Conservation (phyloP, 2,113 vertebrate genomes). For the Myxocyprinus asiaticus region DNA sequence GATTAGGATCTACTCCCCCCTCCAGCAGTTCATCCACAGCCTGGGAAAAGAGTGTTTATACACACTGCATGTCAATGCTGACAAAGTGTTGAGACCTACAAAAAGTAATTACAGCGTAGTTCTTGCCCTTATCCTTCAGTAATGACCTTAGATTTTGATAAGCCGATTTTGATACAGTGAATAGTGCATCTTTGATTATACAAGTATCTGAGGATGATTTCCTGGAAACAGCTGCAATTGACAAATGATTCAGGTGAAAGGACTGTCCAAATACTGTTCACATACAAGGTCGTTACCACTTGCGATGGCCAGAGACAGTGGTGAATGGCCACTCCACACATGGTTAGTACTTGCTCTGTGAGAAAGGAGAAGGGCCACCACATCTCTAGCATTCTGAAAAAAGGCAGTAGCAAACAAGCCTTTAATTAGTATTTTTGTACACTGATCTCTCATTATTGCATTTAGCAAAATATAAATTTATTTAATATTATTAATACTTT, state of each 20-base stretch:
- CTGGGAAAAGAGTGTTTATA: slow-evolving; percentile 60
- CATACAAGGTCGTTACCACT: slow-evolving; percentile 84
- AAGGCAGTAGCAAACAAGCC: background rate
- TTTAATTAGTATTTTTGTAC: too few relatives aligned
- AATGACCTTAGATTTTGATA: too few relatives aligned
- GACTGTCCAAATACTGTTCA: background rate
- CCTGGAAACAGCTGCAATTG: too few relatives aligned
- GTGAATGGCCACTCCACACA: slow-evolving; percentile 88
- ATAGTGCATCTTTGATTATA: background rate
- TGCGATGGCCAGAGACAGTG: slow-evolving; percentile 84
- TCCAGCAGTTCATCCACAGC: slow-evolving; percentile 79
- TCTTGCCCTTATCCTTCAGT: background rate
- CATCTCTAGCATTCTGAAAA: slow-evolving; percentile 74
- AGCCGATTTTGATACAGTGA: too few relatives aligned
- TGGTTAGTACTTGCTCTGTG: slow-evolving; percentile 76
- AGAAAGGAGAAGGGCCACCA: slow-evolving; percentile 77
- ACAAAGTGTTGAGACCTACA: too few relatives aligned
- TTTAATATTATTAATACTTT: too few relatives aligned
- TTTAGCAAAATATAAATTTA: too few relatives aligned
- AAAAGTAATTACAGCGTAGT: background rate
- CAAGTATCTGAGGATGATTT: too few relatives aligned
- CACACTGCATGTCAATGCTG: background rate
- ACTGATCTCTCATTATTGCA: too few relatives aligned
- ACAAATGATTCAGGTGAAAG: too few relatives aligned
- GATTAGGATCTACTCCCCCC: slow-evolving; percentile 80